Evolutionary conservation across 1,140 invertebrate species (phyloP).

Genomic region (Mesaphorura yosii): DNA sequence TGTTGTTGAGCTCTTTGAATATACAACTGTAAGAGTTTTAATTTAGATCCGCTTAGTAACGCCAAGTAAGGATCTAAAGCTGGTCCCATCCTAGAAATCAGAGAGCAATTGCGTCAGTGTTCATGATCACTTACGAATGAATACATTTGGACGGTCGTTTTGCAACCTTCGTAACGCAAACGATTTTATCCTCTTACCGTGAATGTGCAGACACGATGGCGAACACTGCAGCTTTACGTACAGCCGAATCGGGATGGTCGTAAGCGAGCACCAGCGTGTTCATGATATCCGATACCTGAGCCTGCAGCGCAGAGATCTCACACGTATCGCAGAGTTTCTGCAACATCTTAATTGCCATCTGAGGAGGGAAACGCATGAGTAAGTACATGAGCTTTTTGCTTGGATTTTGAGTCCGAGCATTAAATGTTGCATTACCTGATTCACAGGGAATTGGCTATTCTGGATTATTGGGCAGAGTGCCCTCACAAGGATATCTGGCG

Average conservation of each 20-base stretch:
- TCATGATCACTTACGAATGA: too few relatives aligned
- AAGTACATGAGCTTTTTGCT: background rate
- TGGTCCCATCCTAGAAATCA: slow-evolving; percentile 13
- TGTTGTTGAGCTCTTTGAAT: slow-evolving; percentile 28
- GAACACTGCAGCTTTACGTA: slow-evolving; percentile 31
- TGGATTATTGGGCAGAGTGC: slow-evolving; percentile 30
- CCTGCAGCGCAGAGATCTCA: slow-evolving; percentile 26
- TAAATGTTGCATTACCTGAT: slow-evolving; percentile 22
- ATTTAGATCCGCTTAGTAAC: slow-evolving; percentile 29
- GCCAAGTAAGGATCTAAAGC: slow-evolving; percentile 28
- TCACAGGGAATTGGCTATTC: slow-evolving; percentile 28
- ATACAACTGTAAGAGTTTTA: slow-evolving; percentile 30
- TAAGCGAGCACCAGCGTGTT: slow-evolving; percentile 28
- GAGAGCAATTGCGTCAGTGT: too few relatives aligned
- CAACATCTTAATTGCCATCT: slow-evolving; percentile 32
- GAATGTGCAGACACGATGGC: slow-evolving; percentile 29
- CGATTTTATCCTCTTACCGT: slow-evolving; percentile 10
- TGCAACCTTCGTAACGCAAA: background rate
- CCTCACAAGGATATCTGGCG: slow-evolving; percentile 25
- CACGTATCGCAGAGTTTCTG: slow-evolving; percentile 27
- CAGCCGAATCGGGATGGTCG: slow-evolving; percentile 31
- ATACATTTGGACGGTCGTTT: background rate
- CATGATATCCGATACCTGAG: slow-evolving; percentile 27
- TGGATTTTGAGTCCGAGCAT: background rate
- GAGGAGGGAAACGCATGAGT: slow-evolving; percentile 2